Evolutionary conservation across 2,113 vertebrate genomes (phyloP).

Genomic region (Gulo gulo): DNA sequence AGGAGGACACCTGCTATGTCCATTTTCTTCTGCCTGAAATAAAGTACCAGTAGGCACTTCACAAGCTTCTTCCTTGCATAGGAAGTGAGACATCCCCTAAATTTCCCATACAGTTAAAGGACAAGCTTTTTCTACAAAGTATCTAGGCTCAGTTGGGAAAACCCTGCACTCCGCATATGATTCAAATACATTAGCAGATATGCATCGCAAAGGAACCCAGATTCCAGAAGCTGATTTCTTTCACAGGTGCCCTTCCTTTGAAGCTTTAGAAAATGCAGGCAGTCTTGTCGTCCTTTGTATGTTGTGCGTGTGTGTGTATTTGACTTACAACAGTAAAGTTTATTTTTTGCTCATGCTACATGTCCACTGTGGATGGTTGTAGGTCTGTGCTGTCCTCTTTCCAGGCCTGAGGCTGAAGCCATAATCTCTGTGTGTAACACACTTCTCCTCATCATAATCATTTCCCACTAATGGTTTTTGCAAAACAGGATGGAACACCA

Average conservation of each 20-base stretch:
- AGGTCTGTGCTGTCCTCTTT: neutral
- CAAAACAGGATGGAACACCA: slow-evolving; percentile 82
- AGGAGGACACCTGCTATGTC: neutral
- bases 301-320: neutral
- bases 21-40: slow-evolving; percentile 21
- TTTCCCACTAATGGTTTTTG: slow-evolving; percentile 89
- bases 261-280: neutral
- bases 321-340: neutral
- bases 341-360: neutral
- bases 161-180: neutral
- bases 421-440: neutral
- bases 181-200: slow-evolving; percentile 27
- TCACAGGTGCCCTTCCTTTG: neutral
- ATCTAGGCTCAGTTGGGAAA: slow-evolving; percentile 31
- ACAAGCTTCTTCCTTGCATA: slow-evolving; percentile 14
- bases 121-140: neutral
- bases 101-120: neutral
- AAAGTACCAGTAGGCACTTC: neutral
- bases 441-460: slow-evolving; percentile 93
- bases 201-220: neutral
- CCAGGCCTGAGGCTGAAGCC: neutral
- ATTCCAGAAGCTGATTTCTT: slow-evolving; percentile 16
- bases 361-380: neutral
- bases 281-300: neutral
- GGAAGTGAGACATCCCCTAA: neutral